Conservation (phyloP, 2,113 vertebrate species). For the Calonectris borealis region DNA sequence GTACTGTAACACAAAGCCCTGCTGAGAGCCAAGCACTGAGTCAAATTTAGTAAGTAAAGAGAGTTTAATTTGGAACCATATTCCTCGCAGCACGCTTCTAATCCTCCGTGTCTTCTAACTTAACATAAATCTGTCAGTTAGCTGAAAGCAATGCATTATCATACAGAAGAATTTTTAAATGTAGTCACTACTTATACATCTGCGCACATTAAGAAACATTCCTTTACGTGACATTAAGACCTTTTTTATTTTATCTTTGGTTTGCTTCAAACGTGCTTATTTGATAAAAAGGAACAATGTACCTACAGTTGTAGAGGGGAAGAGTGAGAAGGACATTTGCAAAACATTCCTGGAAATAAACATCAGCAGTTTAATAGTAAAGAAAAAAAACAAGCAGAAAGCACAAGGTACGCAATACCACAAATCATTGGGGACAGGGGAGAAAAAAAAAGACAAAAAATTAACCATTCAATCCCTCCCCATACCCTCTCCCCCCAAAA, state of each 20-base stretch:
- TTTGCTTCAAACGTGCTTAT: conserved; percentile 82
- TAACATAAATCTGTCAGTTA: conserved; percentile 81
- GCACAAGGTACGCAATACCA: conserved; percentile 63
- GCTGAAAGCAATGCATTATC: conserved; percentile 74
- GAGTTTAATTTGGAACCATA: conserved; percentile 31
- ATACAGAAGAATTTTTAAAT: conserved; percentile 60
- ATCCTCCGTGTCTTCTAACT: conserved; percentile 76
- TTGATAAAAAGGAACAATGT: conserved; percentile 90
- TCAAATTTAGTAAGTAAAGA: conserved; percentile 29
- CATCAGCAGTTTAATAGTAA: conserved; percentile 86
- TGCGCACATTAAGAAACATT: conserved; percentile 67
- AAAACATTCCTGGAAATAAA: conserved; percentile 93
- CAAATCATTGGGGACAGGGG: conserved; percentile 2
- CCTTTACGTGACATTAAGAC: conserved; percentile 76
- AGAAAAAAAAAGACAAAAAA: background rate
- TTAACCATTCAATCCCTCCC: conserved; percentile 56
- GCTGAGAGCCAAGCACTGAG: conserved; percentile 56
- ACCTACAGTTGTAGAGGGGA: conserved; percentile 93
- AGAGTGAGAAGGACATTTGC: conserved; percentile 88
- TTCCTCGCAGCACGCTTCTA: conserved; percentile 43
- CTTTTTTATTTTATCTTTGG: conserved; percentile 66
- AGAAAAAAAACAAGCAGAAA: conserved; percentile 73
- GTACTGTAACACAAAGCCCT: conserved; percentile 53
- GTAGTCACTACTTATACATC: conserved; percentile 66
- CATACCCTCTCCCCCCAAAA: conserved; percentile 62